Evolutionary conservation across 2,113 vertebrate species (phyloP), one percentile per base, ranked within the genome.

Genomic region (Lanius collurio): DNA sequence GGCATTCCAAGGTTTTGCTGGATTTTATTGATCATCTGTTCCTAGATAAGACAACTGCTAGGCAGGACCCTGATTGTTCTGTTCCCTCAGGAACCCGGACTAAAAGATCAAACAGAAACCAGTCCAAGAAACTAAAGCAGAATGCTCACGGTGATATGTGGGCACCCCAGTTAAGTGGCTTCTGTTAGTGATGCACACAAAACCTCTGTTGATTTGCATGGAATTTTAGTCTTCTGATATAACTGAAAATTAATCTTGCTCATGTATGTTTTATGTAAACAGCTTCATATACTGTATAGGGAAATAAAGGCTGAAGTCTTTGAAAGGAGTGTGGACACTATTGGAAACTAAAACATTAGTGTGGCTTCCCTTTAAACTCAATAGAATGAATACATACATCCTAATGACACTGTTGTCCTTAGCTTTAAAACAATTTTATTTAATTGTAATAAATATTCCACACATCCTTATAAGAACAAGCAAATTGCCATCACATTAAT

Each of bases 141-240:
- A 39, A 37, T 15, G 4, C 4, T 78, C 7, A 39, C 21, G 39
- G 4, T 18, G 16, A 31, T 60, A 44, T 17, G 4, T 64, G 47
- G 13, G 52, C 30, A 77, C 7, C 2, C 14, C 42, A 63, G 5
- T 18, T 31, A 59, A 77, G 24, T n/a, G 8, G 5, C 15, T 83
- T 55, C 22, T 2, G 0, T 57, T 81, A 68, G 2, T 0, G 1
- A 90, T 15, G 22, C 13, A 57, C 28, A 62, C 0, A 79, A 56
- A 64, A 85, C 27, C 8, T 59, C 20, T 59, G 7, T 35, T 55
- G 5, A 65, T 88, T 80, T 93, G 20, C 18, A 68, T 56, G 22
- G 20, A 93, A 44, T 60, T 87, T 78, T 0, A 0, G 15, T 57
- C 28, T 76, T 80, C 37, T 52, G 21, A 14, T 65, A 15, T 49